These are phyloP conservation scores for Celastrina argiolus DNA, from an alignment of 2,888 invertebrate genomes.

Conservation along the genomic window DNA sequence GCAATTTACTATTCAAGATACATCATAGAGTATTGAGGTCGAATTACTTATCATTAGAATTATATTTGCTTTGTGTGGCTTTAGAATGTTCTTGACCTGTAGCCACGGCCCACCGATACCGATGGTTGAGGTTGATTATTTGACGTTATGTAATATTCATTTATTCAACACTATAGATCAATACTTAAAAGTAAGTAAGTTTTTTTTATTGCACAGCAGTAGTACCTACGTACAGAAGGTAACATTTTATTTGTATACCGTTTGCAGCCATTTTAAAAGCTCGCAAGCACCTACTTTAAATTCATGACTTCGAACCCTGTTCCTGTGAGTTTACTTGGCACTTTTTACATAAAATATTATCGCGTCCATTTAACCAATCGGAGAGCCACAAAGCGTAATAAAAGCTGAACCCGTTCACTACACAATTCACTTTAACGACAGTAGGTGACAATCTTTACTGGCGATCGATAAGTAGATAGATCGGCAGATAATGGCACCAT, in stretches of 20 bases:
- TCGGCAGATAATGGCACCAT: slow-evolving; percentile 13
- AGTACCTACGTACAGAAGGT: too few species aligned
- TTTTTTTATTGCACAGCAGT: too few species aligned
- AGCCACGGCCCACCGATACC: not conserved
- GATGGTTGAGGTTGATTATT: not conserved
- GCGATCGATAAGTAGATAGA: slow-evolving; percentile 16
- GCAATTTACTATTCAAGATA: slow-evolving; percentile 39
- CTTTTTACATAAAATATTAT: not conserved
- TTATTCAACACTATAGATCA: too few species aligned
- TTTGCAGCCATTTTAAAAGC: too few species aligned
- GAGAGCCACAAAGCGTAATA: slow-evolving; percentile 10
- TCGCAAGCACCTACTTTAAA: too few species aligned
- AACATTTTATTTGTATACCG: too few species aligned
- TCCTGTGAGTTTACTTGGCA: not conserved
- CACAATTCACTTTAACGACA: slow-evolving; percentile 22
- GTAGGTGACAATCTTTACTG: slow-evolving; percentile 15
- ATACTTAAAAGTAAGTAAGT: too few species aligned
- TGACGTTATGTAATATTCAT: too few species aligned
- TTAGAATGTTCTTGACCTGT: slow-evolving; percentile 2
- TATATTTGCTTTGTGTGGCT: slow-evolving; percentile 10
- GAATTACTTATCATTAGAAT: slow-evolving; percentile 21
- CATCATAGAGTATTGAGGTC: slow-evolving; percentile 30
- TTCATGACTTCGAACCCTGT: too few species aligned
- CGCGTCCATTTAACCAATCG: not conserved
- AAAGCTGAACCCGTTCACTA: not conserved